Percentiles rank a stretch among this genome's conserved stretches.
These are phyloP conservation scores for Arrhamphus sclerolepis DNA, from an alignment of 2,797 vertebrate genomes.

Conservation along the genomic window DNA sequence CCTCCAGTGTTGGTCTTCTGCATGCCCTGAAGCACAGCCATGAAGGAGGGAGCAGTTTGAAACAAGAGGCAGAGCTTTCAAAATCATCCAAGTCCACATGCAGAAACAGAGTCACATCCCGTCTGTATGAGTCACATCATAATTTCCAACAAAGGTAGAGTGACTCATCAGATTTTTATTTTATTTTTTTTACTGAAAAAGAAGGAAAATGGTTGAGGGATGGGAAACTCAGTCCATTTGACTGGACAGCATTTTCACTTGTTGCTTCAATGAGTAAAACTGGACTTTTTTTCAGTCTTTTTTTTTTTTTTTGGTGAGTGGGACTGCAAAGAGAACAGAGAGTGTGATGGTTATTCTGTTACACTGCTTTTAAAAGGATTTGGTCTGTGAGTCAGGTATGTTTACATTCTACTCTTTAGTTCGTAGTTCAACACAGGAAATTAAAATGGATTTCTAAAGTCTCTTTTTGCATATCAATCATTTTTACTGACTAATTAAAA, in stretches of 20 bases:
- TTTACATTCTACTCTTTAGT: slow-evolving; percentile 13
- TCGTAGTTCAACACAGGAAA: slow-evolving; percentile 6
- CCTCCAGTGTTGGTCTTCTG: too few relatives aligned
- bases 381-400: background rate
- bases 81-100: too few relatives aligned
- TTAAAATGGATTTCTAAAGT: background rate
- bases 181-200: background rate
- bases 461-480: too few relatives aligned
- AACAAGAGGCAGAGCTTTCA: too few relatives aligned
- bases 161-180: too few relatives aligned
- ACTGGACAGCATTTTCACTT: background rate
- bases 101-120: too few relatives aligned
- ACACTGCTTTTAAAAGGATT: slow-evolving; percentile 9
- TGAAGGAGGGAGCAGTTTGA: too few relatives aligned
- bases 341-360: background rate
- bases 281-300: slow-evolving; percentile 5
- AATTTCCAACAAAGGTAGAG: too few relatives aligned
- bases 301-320: too few relatives aligned
- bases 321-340: background rate
- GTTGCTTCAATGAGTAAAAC: slow-evolving; percentile 7
- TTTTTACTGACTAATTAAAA: too few relatives aligned
- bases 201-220: background rate
- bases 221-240: slow-evolving; percentile 8
- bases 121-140: too few relatives aligned
- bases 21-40: too few relatives aligned